Evolutionary conservation across 2,797 vertebrate species (phyloP).

Genomic region (Platyrinchus mystaceus): DNA sequence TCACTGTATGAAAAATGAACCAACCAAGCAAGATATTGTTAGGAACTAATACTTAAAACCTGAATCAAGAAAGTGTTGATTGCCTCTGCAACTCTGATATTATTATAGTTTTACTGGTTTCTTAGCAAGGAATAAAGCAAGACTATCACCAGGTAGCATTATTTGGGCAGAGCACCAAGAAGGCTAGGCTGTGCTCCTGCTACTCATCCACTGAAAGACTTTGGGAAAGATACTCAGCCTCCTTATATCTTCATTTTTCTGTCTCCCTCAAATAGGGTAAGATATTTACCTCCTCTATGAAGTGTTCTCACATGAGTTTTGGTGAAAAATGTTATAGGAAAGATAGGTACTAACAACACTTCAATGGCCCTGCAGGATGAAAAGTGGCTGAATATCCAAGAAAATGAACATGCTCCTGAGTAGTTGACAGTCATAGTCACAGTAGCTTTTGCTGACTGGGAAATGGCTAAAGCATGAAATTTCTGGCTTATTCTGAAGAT

Average conservation of each 20-base stretch:
- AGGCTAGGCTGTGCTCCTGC: neutral
- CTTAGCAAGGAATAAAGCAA: neutral
- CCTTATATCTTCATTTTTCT: neutral
- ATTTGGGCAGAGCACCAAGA: neutral
- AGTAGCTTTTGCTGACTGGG: constrained; percentile 22
- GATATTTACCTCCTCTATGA: neutral
- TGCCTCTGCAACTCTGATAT: neutral
- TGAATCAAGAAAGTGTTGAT: neutral
- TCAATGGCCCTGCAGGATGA: neutral
- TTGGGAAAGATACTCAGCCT: neutral
- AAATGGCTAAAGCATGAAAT: neutral
- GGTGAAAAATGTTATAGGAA: neutral
- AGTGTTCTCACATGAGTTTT: neutral
- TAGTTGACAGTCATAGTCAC: neutral
- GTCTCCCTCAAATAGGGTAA: neutral
- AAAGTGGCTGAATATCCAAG: neutral
- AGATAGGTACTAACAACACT: neutral
- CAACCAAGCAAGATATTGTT: neutral
- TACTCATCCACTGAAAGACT: neutral
- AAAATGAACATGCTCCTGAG: neutral
- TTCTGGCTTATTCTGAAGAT: constrained; percentile 34
- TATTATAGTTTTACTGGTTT: neutral
- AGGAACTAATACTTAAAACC: neutral
- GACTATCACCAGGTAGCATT: neutral
- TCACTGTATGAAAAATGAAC: neutral